phyloP scores from a whole-genome alignment of 1,140 invertebrate species.

The Caenorhabditis brenneri region DNA sequence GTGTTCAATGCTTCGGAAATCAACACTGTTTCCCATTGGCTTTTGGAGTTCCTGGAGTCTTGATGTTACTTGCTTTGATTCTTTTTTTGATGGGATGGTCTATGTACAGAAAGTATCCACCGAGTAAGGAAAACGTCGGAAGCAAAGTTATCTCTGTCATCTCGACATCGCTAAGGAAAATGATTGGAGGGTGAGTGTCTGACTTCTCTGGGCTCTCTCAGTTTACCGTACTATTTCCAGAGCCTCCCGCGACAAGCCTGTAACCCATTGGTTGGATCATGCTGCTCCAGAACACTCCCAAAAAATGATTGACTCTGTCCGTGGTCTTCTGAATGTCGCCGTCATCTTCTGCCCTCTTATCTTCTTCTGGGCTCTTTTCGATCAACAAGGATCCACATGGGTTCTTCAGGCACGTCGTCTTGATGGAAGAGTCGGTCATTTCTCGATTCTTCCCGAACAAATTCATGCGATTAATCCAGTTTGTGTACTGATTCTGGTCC shows the following conservation, averaged over 20 bases:
- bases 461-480: conserved; percentile 77
- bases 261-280: conserved; percentile 80
- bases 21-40: conserved; percentile 72
- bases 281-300: conserved; percentile 78
- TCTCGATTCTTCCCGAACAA: conserved; percentile 82
- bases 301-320: conserved; percentile 73
- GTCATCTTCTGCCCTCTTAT: conserved; percentile 74
- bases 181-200: conserved; percentile 13
- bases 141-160: conserved; percentile 57
- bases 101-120: conserved; percentile 67
- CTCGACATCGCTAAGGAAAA: conserved; percentile 11
- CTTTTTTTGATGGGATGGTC: conserved; percentile 64
- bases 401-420: conserved; percentile 73
- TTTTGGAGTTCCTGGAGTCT: conserved; percentile 71
- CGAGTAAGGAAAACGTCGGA: conserved; percentile 66
- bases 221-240: conserved; percentile 49
- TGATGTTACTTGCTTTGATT: conserved; percentile 72
- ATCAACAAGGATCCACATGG: conserved; percentile 75
- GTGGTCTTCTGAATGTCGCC: conserved; percentile 71
- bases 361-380: conserved; percentile 76
- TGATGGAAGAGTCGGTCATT: conserved; percentile 71
- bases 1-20: conserved; percentile 71
- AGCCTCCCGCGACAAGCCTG: conserved; percentile 40
- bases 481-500: conserved; percentile 64
- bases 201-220: too few relatives aligned